A percentile compares a stretch with the other conserved stretches of the same genome.
These are phyloP conservation scores for Hippopotamyrus pictus DNA, from an alignment of 2,797 vertebrate genomes.

Conservation along the genomic window DNA sequence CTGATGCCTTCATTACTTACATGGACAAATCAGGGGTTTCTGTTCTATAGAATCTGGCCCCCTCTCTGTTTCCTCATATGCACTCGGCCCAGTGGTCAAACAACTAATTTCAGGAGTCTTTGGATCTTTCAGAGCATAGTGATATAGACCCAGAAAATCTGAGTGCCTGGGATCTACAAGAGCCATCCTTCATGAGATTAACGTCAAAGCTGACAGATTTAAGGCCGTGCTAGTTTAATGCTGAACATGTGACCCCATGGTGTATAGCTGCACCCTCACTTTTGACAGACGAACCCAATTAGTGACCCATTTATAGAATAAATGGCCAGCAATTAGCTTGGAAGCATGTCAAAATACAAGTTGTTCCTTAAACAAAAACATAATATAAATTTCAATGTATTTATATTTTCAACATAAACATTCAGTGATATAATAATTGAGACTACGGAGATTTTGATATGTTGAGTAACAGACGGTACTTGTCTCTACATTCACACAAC, in stretches of 20 bases:
- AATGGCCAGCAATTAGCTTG: background rate
- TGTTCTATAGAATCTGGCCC: background rate
- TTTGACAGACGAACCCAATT: background rate
- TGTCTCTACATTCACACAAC: background rate
- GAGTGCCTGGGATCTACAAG: background rate
- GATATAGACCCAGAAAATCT: background rate
- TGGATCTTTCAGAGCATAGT: background rate
- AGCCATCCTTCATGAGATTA: background rate
- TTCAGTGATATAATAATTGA: background rate
- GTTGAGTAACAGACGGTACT: background rate
- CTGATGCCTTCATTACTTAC: background rate
- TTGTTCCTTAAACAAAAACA: background rate
- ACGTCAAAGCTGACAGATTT: background rate
- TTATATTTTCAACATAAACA: background rate
- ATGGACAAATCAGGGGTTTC: background rate
- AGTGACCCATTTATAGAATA: background rate
- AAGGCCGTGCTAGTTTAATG: background rate
- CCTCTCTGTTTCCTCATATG: background rate
- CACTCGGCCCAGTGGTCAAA: background rate
- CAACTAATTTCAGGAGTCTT: background rate
- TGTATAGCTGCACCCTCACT: background rate
- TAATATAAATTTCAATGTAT: background rate
- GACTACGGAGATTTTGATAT: background rate
- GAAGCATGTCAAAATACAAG: background rate
- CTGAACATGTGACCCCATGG: background rate